Evolutionary conservation across 2,797 vertebrate genomes (phyloP).

Genomic region (Clarias pachynema): DNA sequence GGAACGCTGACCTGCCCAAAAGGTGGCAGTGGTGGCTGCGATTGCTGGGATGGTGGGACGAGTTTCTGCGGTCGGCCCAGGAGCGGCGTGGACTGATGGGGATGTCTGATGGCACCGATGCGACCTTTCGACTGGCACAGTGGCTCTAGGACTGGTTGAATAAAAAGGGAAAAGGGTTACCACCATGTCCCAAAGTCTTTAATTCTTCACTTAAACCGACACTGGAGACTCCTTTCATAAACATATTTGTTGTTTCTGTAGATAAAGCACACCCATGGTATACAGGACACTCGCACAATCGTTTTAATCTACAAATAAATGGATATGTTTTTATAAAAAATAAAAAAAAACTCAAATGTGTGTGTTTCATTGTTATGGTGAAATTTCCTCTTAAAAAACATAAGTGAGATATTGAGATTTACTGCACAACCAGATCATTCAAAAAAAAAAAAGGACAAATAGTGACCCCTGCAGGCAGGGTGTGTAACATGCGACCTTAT

Average conservation of each 20-base stretch:
- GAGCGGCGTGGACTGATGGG: conserved; percentile 77
- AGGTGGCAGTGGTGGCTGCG: conserved; percentile 66
- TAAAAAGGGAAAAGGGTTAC: neutral
- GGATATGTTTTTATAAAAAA: no score
- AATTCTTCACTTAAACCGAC: neutral
- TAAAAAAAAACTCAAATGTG: neutral
- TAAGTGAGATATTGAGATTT: neutral
- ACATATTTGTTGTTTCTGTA: neutral
- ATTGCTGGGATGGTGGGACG: conserved; percentile 88
- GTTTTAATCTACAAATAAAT: neutral
- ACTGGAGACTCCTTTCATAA: neutral
- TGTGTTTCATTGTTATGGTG: neutral
- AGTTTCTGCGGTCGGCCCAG: conserved; percentile 89
- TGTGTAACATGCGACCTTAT: conserved; percentile 30
- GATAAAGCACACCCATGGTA: neutral
- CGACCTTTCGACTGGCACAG: conserved; percentile 85
- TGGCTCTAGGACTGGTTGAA: conserved; percentile 73
- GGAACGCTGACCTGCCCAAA: conserved; percentile 87
- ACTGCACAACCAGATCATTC: neutral
- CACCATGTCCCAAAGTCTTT: neutral
- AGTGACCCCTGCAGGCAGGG: conserved; percentile 60
- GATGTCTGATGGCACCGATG: conserved; percentile 79
- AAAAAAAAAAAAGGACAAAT: conserved; percentile 60
- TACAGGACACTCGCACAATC: neutral
- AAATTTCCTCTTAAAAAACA: neutral